A percentile compares a stretch with the other conserved stretches of the same genome.
These are phyloP conservation scores for Syritta pipiens DNA, from an alignment of 2,888 invertebrate species.

Conservation along the genomic window DNA sequence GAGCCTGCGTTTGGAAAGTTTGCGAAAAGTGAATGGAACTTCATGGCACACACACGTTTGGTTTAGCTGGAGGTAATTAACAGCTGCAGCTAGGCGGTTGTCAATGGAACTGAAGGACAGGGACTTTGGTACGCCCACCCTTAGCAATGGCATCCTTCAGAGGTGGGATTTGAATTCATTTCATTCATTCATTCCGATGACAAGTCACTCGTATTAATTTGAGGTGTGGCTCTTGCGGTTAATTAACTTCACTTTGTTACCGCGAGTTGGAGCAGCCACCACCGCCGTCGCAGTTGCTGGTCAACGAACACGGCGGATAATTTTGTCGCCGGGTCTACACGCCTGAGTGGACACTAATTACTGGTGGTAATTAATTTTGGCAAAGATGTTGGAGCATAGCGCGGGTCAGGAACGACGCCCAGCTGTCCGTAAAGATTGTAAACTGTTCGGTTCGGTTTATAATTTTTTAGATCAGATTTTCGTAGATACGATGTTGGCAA, in stretches of 20 bases:
- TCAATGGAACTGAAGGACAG: too few relatives aligned
- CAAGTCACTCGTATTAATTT: slow-evolving; percentile 28
- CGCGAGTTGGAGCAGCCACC: neutral
- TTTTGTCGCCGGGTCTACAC: neutral
- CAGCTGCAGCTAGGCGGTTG: too few relatives aligned
- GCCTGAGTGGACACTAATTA: slow-evolving; percentile 27
- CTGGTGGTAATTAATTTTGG: slow-evolving; percentile 23
- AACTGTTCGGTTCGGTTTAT: too few relatives aligned
- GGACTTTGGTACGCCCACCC: too few relatives aligned
- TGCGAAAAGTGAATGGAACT: slow-evolving; percentile 54
- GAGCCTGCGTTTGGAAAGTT: slow-evolving; percentile 62
- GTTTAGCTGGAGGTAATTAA: too few relatives aligned
- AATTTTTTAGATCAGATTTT: too few relatives aligned
- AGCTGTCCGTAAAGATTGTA: neutral
- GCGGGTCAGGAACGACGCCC: neutral
- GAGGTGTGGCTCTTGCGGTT: slow-evolving; percentile 39
- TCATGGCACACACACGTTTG: too few relatives aligned
- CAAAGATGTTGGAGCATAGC: neutral
- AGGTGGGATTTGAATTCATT: slow-evolving; percentile 1
- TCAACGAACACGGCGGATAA: neutral
- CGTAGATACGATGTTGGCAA: too few relatives aligned
- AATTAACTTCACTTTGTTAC: slow-evolving; percentile 43
- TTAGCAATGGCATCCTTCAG: neutral
- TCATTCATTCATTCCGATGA: slow-evolving; percentile 35
- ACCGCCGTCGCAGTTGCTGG: neutral